Evolutionary conservation across 2,113 vertebrate species (phyloP).

Genomic region (Chloebia gouldiae): DNA sequence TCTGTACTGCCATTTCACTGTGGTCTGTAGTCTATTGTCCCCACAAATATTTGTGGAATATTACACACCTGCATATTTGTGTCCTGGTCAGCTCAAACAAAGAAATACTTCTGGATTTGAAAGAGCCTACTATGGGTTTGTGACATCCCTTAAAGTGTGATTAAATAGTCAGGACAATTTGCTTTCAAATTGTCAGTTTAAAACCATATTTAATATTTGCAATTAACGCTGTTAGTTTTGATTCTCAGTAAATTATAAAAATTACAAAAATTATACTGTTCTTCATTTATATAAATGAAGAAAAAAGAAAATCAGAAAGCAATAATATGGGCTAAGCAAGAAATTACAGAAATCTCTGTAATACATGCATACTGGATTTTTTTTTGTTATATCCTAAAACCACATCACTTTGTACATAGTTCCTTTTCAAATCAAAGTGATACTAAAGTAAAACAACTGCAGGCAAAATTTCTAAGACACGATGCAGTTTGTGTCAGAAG

Average conservation of each 20-base stretch:
- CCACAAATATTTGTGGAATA: neutral
- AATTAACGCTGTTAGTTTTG: slow-evolving; percentile 6
- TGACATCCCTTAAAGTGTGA: neutral
- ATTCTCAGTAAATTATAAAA: slow-evolving; percentile 23
- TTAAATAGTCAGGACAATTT: neutral
- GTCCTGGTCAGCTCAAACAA: neutral
- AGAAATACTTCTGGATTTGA: neutral
- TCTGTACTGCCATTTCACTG: neutral
- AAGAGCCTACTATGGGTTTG: neutral
- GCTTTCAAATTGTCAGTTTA: neutral
- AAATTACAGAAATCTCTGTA: neutral
- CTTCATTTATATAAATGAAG: neutral
- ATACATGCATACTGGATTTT: neutral
- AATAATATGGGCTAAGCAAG: slow-evolving; percentile 18
- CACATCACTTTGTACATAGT: slow-evolving; percentile 16
- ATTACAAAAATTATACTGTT: neutral
- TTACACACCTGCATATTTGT: neutral
- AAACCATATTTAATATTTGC: neutral
- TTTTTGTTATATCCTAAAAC: slow-evolving; percentile 30
- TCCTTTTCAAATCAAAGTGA: slow-evolving; percentile 57
- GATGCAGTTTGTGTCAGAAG: slow-evolving; percentile 56
- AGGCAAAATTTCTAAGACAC: slow-evolving; percentile 57
- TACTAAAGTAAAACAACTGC: slow-evolving; percentile 59
- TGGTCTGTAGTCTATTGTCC: neutral
- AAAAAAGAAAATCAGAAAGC: neutral